Evolutionary conservation across 2,113 vertebrate species (phyloP).

Genomic region (Vicugna pacos): DNA sequence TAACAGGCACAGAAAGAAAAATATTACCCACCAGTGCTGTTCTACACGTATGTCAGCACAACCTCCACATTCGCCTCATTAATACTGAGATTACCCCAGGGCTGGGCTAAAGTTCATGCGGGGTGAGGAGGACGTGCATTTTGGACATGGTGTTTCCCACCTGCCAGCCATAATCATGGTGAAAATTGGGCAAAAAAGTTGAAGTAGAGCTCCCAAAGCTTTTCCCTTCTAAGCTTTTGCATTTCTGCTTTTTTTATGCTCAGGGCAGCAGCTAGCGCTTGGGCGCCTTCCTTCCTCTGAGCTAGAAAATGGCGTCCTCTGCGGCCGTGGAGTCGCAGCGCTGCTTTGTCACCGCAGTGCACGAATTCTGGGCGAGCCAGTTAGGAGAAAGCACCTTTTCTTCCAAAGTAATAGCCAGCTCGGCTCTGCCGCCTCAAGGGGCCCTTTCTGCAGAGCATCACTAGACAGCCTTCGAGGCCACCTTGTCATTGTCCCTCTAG

Average conservation of each 20-base stretch:
- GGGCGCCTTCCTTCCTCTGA: not conserved
- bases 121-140: not conserved
- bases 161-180: not conserved
- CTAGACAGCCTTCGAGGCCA: too few relatives aligned
- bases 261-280: not conserved
- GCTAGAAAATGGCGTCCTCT: not conserved
- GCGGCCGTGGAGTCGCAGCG: not conserved
- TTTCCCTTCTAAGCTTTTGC: not conserved
- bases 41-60: not conserved
- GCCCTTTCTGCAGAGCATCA: not conserved
- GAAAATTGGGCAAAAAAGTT: not conserved
- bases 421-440: not conserved
- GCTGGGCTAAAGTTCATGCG: fast-evolving
- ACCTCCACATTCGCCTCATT: not conserved
- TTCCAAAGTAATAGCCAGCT: not conserved
- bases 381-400: not conserved
- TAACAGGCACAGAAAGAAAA: constrained; percentile 19
- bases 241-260: not conserved
- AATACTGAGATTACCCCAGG: not conserved
- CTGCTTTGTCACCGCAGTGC: too few relatives aligned
- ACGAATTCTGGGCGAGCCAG: not conserved
- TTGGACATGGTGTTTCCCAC: not conserved
- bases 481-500: not conserved
- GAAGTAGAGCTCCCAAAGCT: not conserved
- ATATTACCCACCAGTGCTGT: not conserved